Percentiles rank a stretch among this genome's conserved stretches.
phyloP scores from a whole-genome alignment of 1,140 invertebrate genomes.

The Drosophila seguyi region DNA sequence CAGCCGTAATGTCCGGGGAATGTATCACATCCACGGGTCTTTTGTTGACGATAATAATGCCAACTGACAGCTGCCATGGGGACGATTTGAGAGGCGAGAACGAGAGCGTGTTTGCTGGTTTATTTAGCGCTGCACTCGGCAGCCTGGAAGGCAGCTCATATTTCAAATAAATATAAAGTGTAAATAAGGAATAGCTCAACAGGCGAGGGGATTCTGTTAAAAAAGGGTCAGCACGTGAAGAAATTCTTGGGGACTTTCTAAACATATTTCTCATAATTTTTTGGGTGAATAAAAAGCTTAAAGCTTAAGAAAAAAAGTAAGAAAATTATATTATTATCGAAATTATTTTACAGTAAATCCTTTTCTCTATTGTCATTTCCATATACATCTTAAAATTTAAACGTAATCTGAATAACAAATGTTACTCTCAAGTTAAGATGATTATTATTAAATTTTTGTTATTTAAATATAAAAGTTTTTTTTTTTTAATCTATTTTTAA shows the following conservation, averaged over 20 bases:
- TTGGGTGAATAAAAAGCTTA: neutral
- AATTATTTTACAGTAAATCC: neutral
- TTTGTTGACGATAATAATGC: slow-evolving; percentile 33
- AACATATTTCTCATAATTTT: neutral
- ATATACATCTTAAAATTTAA: neutral
- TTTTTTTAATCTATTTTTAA: neutral
- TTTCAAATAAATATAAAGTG: slow-evolving; percentile 67
- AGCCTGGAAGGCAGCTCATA: slow-evolving; percentile 56
- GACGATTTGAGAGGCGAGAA: slow-evolving; percentile 24
- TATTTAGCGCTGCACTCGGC: slow-evolving; percentile 43
- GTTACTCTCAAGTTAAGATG: neutral
- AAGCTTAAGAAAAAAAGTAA: neutral
- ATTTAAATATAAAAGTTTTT: neutral
- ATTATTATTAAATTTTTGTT: rapidly evolving
- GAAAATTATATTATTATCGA: neutral
- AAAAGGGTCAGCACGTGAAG: neutral
- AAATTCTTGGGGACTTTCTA: neutral
- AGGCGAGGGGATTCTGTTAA: slow-evolving; percentile 12
- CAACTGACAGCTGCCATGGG: slow-evolving; percentile 53
- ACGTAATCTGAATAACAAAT: neutral
- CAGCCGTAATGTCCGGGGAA: slow-evolving; percentile 19
- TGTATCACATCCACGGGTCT: slow-evolving; percentile 15
- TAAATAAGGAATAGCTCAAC: slow-evolving; percentile 49
- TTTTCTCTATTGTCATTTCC: neutral
- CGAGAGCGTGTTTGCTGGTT: slow-evolving; percentile 36